These are phyloP conservation scores for Popillia japonica DNA, from an alignment of 1,140 invertebrate species.

Conservation along the genomic window DNA sequence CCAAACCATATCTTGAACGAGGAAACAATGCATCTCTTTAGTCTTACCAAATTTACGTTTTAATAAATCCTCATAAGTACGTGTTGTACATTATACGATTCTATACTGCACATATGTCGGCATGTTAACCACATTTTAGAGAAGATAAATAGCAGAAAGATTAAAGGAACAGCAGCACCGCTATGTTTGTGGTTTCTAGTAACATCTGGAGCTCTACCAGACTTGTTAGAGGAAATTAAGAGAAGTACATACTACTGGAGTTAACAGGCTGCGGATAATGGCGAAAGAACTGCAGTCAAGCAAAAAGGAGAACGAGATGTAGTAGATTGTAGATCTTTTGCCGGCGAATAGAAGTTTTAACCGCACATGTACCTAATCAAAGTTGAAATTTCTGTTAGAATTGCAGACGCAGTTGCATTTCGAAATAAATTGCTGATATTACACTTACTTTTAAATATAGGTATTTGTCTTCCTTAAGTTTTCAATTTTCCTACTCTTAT, in stretches of 20 bases:
- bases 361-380: neutral
- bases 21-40: neutral
- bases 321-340: neutral
- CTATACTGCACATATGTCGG: neutral
- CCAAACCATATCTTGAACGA: no score
- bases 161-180: neutral
- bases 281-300: neutral
- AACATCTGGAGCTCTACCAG: slow-evolving; percentile 5
- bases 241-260: neutral
- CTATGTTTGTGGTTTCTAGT: neutral
- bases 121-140: neutral
- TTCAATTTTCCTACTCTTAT: no score
- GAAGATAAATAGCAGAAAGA: slow-evolving; percentile 25
- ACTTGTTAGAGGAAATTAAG: neutral
- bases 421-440: no score
- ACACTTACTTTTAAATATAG: no score
- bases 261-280: neutral
- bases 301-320: neutral
- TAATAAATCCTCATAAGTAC: neutral
- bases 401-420: no score
- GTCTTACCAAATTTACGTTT: neutral
- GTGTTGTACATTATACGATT: neutral
- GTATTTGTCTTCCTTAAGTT: no score
- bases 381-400: slow-evolving; percentile 12
- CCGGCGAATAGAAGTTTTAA: neutral